These are phyloP conservation scores for Candidula unifasciata DNA, from an alignment of 2,888 invertebrate genomes.

Conservation along the genomic window DNA sequence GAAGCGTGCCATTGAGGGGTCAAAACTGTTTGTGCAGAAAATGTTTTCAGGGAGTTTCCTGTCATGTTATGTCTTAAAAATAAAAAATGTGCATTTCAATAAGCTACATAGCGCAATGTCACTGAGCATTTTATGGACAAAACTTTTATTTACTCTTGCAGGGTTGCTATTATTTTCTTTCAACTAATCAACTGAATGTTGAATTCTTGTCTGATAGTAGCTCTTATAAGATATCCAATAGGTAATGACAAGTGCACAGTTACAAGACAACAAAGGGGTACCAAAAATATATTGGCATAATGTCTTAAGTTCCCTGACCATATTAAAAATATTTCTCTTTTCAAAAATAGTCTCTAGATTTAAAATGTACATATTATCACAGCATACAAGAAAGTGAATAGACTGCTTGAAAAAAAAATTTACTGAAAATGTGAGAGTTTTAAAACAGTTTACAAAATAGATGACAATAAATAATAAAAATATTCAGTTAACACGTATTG, in stretches of 20 bases:
- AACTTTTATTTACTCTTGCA: too few species aligned
- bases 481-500: background rate
- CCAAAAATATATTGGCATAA: too few species aligned
- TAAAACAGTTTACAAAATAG: background rate
- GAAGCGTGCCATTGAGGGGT: background rate
- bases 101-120: background rate
- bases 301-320: background rate
- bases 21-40: slow-evolving; percentile 31
- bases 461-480: background rate
- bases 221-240: too few species aligned
- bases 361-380: slow-evolving; percentile 4
- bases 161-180: background rate
- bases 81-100: background rate
- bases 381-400: background rate
- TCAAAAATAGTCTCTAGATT: background rate
- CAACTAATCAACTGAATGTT: background rate
- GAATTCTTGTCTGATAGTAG: too few species aligned
- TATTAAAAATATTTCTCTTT: background rate
- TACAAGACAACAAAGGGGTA: too few species aligned
- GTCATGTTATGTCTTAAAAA: background rate
- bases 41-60: slow-evolving; percentile 14
- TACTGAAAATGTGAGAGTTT: background rate
- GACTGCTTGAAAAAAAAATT: background rate
- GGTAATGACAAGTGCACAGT: too few species aligned
- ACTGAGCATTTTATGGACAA: too few species aligned